These are phyloP conservation scores for Scopus umbretta DNA, from an alignment of 2,113 vertebrate genomes.

Conservation along the genomic window DNA sequence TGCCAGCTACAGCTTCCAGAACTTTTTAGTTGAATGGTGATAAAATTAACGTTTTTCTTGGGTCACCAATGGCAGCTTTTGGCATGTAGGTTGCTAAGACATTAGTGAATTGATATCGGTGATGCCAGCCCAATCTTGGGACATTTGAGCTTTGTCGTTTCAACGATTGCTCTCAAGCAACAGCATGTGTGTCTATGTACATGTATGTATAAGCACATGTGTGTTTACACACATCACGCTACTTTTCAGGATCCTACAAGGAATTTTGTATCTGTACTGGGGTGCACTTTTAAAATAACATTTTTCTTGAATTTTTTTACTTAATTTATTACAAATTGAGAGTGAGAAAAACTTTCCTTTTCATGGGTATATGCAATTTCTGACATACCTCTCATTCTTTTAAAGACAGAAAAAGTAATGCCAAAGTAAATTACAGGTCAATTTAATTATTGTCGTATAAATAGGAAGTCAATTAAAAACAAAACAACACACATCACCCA, in stretches of 20 bases:
- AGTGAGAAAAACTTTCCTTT: background rate
- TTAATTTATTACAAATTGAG: background rate
- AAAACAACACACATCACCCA: background rate
- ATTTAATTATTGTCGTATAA: background rate
- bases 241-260: background rate
- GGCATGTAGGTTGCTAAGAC: background rate
- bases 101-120: background rate
- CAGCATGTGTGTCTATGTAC: background rate
- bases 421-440: background rate
- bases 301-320: background rate
- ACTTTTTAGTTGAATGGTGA: background rate
- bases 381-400: background rate
- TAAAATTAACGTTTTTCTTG: background rate
- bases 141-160: background rate
- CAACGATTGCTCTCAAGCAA: background rate
- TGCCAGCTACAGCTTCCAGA: background rate
- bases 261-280: background rate
- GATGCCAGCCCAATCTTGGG: background rate
- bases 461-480: background rate
- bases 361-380: background rate
- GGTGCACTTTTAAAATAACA: background rate
- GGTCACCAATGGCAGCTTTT: background rate
- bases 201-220: background rate
- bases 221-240: background rate
- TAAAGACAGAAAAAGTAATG: background rate